Base-by-base conservation (phyloP, 2,797 vertebrate species). In the Hybognathus amarus region DNA sequence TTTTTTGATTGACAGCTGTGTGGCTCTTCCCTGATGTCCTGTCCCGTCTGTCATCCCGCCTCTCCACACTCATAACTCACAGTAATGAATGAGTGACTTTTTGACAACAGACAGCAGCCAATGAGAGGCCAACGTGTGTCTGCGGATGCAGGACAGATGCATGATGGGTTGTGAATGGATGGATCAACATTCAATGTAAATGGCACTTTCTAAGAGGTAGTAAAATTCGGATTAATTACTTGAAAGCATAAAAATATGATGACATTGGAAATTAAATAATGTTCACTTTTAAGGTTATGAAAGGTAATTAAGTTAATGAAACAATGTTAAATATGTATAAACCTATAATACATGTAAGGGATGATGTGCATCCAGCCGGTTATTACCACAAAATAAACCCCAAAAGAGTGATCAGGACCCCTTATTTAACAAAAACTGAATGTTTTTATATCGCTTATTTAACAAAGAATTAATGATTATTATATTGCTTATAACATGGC, bases 1-100 rank as follows among this genome's bases (percentile, higher is more conserved):
- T 64, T 85, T 80, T 86, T 87, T 92, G 92, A 93, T 85, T 92
- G 92, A 92, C 92, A 92, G 89, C 20, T 71, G 63, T 85, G 64
- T 78, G 80, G 79, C 45, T 36, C 20, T 24, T 64, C 61, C 61
- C 86, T 80, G 59, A 79, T 63, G 71, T 66, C 76, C 38, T n/a
- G 18, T 77, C 83, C 50, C 40, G 20, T 33, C 79, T 75, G 86
- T 83, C 85, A 85, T n/a, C 74, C 81, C 71, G 52, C 63, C 83
- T 68, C 74, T 38, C 42, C 68, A 17, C 63, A 40, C 85, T 63
- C 77, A 66, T 80, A 82, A 82, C 87, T 88, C 85, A 88, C 85
- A 87, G 74, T 77, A 89, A 91, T 88, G 87, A 88, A 87, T 90
- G 83, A 87, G 86, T 85, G 52, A 69, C 76, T 42, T 36, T 81